Base-by-base conservation (phyloP, 2,113 vertebrate genomes). In the Aythya baeri region DNA sequence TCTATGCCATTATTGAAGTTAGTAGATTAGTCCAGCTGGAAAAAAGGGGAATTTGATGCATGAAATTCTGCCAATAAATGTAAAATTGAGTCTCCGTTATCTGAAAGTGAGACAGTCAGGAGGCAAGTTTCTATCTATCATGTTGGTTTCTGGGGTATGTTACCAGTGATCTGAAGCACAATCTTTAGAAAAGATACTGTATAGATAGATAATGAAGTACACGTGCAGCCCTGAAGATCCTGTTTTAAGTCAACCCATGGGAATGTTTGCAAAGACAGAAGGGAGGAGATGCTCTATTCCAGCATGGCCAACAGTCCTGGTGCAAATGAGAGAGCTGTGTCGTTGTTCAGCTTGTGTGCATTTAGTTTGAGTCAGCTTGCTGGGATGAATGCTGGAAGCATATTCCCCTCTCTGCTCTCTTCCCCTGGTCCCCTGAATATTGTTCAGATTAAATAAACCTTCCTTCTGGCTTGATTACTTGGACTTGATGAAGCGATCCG, bases 341-440 rank as follows among this genome's bases (percentile, higher is more conserved):
- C 8, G 17, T 38, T 65, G 38, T 65, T 65, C 62, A 65, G 36
- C 17, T 65, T 20, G 26, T 29, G 38, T 65, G 62, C 38, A 20
- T 41, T 83, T 88, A 17, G 38, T 83, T 79, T 61, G 57, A 82
- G 43, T 57, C 36, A 68, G 0, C 18, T 90, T 65, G 22, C 55
- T 36, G 16, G 13, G 9, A 17, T 72, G 62, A 91, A 65, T 8
- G 4, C 18, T 41, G 46, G n/a, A 85, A 87, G 46, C 11, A 0
- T 46, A 10, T 52, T 79, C 22, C 21, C 17, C 5, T 79, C 50
- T 58, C 26, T 0, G 0, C 13, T n/a, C 9, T 68, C 6, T 82
- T 72, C 16, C 52, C 84, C 38, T 79, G 58, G 22, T 32, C 23
- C 5, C 11, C 36, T 1, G 0, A n/a, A 10, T 4, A 6, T 52